Percentiles rank a stretch among this genome's conserved stretches.
Evolutionary conservation across 2,797 vertebrate species (phyloP).

Genomic region (Sebastes paucispinis): DNA sequence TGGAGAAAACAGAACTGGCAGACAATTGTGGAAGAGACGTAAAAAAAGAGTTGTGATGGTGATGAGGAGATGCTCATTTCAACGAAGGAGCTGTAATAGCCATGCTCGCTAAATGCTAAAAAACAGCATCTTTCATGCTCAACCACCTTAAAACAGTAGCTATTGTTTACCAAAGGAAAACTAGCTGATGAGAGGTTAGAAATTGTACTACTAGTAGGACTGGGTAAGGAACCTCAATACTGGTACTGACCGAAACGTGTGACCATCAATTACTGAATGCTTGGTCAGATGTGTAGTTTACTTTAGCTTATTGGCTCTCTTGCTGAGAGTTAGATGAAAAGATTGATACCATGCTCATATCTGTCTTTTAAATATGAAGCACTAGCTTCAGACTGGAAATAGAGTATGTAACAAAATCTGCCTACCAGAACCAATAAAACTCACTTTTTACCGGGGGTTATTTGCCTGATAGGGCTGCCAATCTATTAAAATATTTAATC

Average conservation of each 20-base stretch:
- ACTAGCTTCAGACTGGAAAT: neutral
- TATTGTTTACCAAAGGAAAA: neutral
- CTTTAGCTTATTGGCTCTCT: neutral
- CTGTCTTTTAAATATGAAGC: neutral
- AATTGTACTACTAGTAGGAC: neutral
- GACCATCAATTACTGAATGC: neutral
- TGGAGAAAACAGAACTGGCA: constrained; percentile 59
- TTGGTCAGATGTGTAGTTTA: neutral
- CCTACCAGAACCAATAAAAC: too few species aligned
- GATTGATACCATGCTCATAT: neutral
- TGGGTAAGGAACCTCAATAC: neutral
- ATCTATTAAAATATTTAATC: too few species aligned
- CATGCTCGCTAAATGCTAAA: neutral
- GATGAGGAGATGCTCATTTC: constrained; percentile 54
- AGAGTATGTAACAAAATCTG: neutral
- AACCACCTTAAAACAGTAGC: neutral
- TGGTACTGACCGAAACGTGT: neutral
- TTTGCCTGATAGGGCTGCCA: too few species aligned
- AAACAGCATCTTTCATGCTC: neutral
- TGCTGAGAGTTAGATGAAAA: neutral
- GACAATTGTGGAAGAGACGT: constrained; percentile 35
- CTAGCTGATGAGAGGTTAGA: neutral
- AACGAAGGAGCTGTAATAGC: neutral
- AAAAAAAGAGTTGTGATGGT: constrained; percentile 32
- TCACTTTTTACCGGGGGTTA: too few species aligned